phyloP scores from a whole-genome alignment of 1,140 invertebrate genomes.

The Eupristina koningsbergeri region DNA sequence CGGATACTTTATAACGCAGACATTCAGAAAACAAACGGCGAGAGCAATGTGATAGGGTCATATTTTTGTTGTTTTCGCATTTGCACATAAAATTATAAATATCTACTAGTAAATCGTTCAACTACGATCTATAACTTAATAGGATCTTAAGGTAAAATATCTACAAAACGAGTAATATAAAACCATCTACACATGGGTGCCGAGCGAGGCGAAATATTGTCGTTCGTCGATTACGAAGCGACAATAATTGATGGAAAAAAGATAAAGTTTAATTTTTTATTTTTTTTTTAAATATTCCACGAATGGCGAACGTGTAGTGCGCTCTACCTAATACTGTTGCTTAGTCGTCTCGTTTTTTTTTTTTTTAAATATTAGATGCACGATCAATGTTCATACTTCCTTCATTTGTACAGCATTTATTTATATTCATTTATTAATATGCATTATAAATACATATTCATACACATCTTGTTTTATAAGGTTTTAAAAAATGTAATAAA shows the following conservation, averaged over 20 bases:
- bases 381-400: constrained; percentile 38
- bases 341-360: constrained; percentile 54
- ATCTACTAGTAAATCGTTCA: constrained; percentile 57
- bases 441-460: constrained; percentile 26
- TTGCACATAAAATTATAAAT: constrained; percentile 61
- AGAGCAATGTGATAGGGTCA: constrained; percentile 7
- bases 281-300: constrained; percentile 33
- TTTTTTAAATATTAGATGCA: constrained; percentile 57
- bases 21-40: not conserved
- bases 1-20: not conserved
- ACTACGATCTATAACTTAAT: constrained; percentile 63
- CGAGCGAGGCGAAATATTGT: constrained; percentile 33
- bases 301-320: constrained; percentile 62
- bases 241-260: constrained; percentile 63
- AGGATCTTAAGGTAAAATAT: constrained; percentile 64
- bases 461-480: constrained; percentile 36
- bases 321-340: constrained; percentile 71
- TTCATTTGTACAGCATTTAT: constrained; percentile 41
- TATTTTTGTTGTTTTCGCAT: constrained; percentile 40
- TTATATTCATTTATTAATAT: no score
- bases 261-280: constrained; percentile 36
- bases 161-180: constrained; percentile 64
- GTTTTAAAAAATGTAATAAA: constrained; percentile 27
- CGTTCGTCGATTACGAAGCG: constrained; percentile 65
- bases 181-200: constrained; percentile 32